These are phyloP conservation scores for Helobdella robusta DNA, from an alignment of 2,888 invertebrate genomes.

Conservation along the genomic window DNA sequence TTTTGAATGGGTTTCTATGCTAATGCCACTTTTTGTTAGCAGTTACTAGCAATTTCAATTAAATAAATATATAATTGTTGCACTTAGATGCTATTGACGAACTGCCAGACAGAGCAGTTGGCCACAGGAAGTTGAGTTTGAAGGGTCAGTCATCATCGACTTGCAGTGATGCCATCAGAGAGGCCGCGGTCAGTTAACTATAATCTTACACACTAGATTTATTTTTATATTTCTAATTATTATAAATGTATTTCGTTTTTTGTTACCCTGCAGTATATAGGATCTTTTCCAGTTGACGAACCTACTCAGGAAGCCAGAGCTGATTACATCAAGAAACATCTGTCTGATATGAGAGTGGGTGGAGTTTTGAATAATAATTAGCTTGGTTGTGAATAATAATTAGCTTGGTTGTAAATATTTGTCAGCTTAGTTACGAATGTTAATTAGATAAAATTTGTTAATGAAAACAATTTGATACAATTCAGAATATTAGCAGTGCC, in stretches of 20 bases:
- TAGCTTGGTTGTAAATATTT: neutral
- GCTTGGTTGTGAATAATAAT: neutral
- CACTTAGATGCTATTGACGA: slow-evolving; percentile 9
- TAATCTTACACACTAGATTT: neutral
- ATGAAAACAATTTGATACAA: neutral
- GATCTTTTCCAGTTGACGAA: slow-evolving; percentile 25
- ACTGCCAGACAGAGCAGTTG: slow-evolving; percentile 3
- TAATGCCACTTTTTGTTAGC: too few species aligned
- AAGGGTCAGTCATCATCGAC: neutral
- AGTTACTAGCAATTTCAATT: too few species aligned
- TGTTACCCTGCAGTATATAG: slow-evolving; percentile 11
- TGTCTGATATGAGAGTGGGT: slow-evolving; percentile 12
- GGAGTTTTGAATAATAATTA: neutral
- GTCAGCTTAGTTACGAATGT: neutral
- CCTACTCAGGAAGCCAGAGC: slow-evolving; percentile 20
- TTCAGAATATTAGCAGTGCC: slow-evolving; percentile 52
- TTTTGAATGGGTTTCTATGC: too few species aligned
- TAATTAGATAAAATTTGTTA: neutral
- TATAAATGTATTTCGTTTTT: neutral
- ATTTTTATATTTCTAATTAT: neutral
- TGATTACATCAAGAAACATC: slow-evolving; percentile 25
- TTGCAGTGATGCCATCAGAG: slow-evolving; percentile 6
- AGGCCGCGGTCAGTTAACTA: slow-evolving; percentile 14
- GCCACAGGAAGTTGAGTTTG: neutral
- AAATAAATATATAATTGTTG: too few species aligned